Evolutionary conservation across 2,113 vertebrate species (phyloP), one percentile per base, ranked within the genome.

Genomic region (Bagarius yarrelli): DNA sequence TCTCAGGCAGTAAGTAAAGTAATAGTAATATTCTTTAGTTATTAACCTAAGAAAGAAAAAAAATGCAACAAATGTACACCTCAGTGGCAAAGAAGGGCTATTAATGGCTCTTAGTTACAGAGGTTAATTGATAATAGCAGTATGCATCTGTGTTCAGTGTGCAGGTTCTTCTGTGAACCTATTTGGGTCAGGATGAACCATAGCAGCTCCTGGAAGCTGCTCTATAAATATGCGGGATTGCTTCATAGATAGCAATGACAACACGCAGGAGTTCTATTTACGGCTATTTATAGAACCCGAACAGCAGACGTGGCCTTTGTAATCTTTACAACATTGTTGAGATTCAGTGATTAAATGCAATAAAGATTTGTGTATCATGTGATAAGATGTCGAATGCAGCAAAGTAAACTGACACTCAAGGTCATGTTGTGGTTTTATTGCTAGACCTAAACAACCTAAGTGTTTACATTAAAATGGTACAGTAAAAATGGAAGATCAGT

Each of bases 321-420:
- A 81, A 83, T 75, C 69, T 85, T 85, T 74, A 85, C 78, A 78
- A 70, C 73, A 47, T 52, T 78, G 81, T 81, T 56, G 67, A 81
- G 66, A 73, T 66, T 61, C 9, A 61, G 59, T 78, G 78, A 81
- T 81, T 81, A 77, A 47, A 55, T 56, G 80, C 76, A 78, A 85
- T 85, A 85, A 85, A 85, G 50, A 73, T 30, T 53, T 40, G 40
- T 57, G 64, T 69, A 77, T 83, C 80, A 78, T 72, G 79, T 53
- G 73, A 85, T 85, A 73, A 83, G 36, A n/a, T 57, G 77, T 53
- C 25, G 71, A 83, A 80, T 66, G 30, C 21, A 79, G 70, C 81
- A 77, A 67, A 80, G 78, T 78, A 80, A 83, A 80, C 66, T 57
- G 78, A 67, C 61, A 74, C 81, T 78, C 64, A 76, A 32, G 80